Evolutionary conservation across 2,113 vertebrate genomes (phyloP), one percentile per base, ranked within the genome.

Genomic region (Platichthys flesus): DNA sequence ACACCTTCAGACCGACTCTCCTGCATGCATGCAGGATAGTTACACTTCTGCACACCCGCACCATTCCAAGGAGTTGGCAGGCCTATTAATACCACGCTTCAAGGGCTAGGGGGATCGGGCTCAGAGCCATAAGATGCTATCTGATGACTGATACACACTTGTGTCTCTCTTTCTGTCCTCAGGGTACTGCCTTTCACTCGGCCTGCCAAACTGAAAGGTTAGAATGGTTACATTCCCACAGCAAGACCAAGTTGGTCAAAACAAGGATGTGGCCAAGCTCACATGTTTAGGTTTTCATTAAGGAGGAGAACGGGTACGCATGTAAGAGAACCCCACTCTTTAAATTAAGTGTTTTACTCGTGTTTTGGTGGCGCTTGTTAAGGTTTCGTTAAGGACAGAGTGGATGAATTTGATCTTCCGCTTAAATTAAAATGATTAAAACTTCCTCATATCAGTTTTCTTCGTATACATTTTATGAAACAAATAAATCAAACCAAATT

Each of bases 11-110:
- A 74, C 59, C 64, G 45, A 20, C 68, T 74, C 61, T 55, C 26
- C 31, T 57, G 66, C 28, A 31, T 57, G 66, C 28, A 31, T 31
- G 5, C 56, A 87, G 73, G 85, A 56, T 76, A 85, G 84, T 74
- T 71, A 58, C 73, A 89, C 78, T 84, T 82, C 88, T 76, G 75
- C 77, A 79, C 83, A 87, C 85, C 90, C 83, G 78, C 90, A 88
- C 89, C 90, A 92, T 92, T 93, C 91, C 91, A 86, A 93, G 88
- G 87, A 87, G 75, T 92, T 92, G 88, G 81, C 86, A 74, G 74
- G 35, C 77, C 91, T 93, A 93, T 91, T 91, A 90, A 92, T 93
- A 93, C 78, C 71, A 59, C 88, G 88, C 88, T 90, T 92, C 85
- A 90, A 91, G 90, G 88, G 86, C 84, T 86, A n/a, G 15, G 78